phyloP scores from a whole-genome alignment of 2,888 invertebrate species.

The Molorchus minor region DNA sequence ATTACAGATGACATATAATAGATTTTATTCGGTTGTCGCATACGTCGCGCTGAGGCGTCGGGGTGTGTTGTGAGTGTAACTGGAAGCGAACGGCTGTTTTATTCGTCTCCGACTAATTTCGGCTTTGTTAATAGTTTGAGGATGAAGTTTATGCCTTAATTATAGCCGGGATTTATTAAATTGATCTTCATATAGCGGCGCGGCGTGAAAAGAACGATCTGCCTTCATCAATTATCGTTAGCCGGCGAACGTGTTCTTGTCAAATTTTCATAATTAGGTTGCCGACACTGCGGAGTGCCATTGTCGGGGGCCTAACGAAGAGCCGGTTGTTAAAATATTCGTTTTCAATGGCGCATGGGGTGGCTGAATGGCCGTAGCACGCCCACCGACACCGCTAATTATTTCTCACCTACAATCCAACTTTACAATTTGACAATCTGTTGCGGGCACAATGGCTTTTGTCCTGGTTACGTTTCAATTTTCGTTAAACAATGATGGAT shows the following conservation, averaged over 20 bases:
- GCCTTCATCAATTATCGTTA: conserved; percentile 59
- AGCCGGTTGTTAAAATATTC: conserved; percentile 51
- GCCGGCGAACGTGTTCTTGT: conserved; percentile 58
- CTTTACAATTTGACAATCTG: conserved; percentile 49
- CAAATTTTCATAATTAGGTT: conserved; percentile 62
- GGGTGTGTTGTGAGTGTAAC: conserved; percentile 52
- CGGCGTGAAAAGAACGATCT: conserved; percentile 53
- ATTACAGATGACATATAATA: conserved; percentile 24
- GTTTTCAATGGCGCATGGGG: conserved; percentile 39
- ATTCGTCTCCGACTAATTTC: conserved; percentile 57
- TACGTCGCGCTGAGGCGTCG: conserved; percentile 6
- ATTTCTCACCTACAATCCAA: conserved; percentile 49
- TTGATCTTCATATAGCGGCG: conserved; percentile 36
- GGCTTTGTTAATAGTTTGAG: conserved; percentile 60
- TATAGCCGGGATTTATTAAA: conserved; percentile 29
- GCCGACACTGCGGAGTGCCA: conserved; percentile 57
- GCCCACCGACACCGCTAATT: conserved; percentile 44
- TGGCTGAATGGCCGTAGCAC: conserved; percentile 28
- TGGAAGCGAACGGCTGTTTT: conserved; percentile 54
- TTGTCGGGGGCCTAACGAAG: conserved; percentile 56
- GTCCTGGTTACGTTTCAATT: conserved; percentile 42
- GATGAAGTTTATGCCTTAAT: conserved; percentile 50
- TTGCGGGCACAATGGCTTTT: conserved; percentile 47
- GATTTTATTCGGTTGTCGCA: conserved; percentile 20
- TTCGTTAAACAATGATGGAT: conserved; percentile 36